Evolutionary conservation across 2,888 invertebrate species (phyloP).

Genomic region (Hipparchia semele): DNA sequence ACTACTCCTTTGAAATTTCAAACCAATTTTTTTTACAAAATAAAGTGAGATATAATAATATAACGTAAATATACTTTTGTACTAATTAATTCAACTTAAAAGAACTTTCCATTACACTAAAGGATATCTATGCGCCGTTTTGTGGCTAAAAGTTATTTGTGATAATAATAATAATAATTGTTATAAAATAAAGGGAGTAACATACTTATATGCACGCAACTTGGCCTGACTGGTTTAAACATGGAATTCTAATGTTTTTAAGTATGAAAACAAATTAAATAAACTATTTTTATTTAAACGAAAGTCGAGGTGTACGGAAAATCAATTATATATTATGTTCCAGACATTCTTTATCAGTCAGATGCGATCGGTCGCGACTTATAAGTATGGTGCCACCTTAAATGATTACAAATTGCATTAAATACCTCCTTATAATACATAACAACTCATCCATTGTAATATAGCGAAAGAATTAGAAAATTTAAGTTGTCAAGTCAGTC

Average conservation of each 20-base stretch:
- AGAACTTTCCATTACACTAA: slow-evolving; percentile 38
- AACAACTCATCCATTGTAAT: slow-evolving; percentile 32
- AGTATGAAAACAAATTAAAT: no score
- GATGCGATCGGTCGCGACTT: not conserved
- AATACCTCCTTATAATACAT: slow-evolving; percentile 46
- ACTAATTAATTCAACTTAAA: slow-evolving; percentile 71
- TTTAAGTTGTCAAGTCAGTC: slow-evolving; percentile 53
- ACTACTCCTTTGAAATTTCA: slow-evolving; percentile 47
- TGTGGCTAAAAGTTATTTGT: slow-evolving; percentile 49
- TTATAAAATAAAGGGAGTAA: slow-evolving; percentile 24
- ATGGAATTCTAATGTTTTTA: no score
- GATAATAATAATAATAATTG: slow-evolving; percentile 48
- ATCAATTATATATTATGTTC: no score
- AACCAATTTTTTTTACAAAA: slow-evolving; percentile 43
- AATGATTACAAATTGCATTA: slow-evolving; percentile 45
- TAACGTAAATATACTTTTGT: slow-evolving; percentile 63
- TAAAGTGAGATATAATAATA: slow-evolving; percentile 43
- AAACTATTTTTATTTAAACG: no score
- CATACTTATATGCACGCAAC: not conserved
- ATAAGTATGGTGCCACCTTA: not conserved
- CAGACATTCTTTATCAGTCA: no score
- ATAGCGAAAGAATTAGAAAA: slow-evolving; percentile 41
- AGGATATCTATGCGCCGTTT: slow-evolving; percentile 28
- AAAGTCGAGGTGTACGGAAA: no score
- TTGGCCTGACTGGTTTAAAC: not conserved